Percentiles rank a stretch among this genome's conserved stretches.
These are phyloP conservation scores for Catajapyx aquilonaris DNA, from an alignment of 1,140 invertebrate genomes.

Conservation along the genomic window DNA sequence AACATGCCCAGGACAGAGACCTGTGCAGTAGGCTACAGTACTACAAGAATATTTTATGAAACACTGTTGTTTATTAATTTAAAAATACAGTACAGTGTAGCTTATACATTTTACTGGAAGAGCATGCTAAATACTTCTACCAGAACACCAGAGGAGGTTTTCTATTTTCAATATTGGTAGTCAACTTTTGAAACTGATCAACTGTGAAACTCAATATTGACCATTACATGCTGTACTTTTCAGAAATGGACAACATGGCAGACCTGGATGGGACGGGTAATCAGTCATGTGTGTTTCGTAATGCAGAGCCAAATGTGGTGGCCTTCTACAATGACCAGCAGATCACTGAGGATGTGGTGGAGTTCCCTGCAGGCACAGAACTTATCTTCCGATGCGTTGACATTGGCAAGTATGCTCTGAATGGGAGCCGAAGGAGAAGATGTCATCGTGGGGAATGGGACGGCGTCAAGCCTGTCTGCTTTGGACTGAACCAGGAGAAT, in stretches of 20 bases:
- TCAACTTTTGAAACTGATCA: too few relatives aligned
- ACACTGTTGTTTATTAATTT: too few relatives aligned
- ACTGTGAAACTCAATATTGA: too few relatives aligned
- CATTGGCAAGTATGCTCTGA: constrained; percentile 46
- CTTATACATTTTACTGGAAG: too few relatives aligned
- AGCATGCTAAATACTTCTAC: too few relatives aligned
- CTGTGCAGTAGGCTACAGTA: too few relatives aligned
- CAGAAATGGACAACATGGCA: constrained; percentile 10
- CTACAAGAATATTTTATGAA: too few relatives aligned
- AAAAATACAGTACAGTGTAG: too few relatives aligned
- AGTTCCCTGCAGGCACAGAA: constrained; percentile 48
- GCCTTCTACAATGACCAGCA: constrained; percentile 56
- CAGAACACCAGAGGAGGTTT: too few relatives aligned
- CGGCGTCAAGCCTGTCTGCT: constrained; percentile 49
- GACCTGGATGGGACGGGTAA: constrained; percentile 28
- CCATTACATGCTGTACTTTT: neutral
- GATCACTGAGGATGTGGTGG: constrained; percentile 45
- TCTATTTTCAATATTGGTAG: too few relatives aligned
- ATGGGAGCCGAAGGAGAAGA: constrained; percentile 32
- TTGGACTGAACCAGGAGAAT: constrained; percentile 60
- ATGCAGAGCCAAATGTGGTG: constrained; percentile 52
- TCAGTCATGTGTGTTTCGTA: constrained; percentile 47
- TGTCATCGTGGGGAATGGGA: constrained; percentile 59
- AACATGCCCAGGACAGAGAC: too few relatives aligned
- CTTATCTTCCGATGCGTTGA: constrained; percentile 50